These are phyloP conservation scores for Climacteris rufus DNA, from an alignment of 2,113 vertebrate species.

Conservation along the genomic window DNA sequence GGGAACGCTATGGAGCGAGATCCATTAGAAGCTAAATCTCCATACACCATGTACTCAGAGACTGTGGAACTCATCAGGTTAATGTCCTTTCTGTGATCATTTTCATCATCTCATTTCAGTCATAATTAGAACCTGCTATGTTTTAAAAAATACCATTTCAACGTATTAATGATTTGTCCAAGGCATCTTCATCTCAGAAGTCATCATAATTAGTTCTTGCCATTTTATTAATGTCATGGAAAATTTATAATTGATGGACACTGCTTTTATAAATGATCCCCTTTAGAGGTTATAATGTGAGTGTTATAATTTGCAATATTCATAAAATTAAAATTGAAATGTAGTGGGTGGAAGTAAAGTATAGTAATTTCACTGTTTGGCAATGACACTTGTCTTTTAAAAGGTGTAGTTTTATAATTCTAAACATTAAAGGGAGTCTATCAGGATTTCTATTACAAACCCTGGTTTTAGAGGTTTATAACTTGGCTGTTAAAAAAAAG, in stretches of 20 bases:
- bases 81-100: conserved; percentile 70
- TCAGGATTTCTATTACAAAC: conserved; percentile 54
- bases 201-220: conserved; percentile 79
- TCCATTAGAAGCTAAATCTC: conserved; percentile 95
- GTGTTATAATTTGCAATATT: conserved; percentile 77
- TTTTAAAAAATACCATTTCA: conserved; percentile 73
- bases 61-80: conserved; percentile 98
- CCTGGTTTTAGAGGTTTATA: conserved; percentile 52
- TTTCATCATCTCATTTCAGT: conserved; percentile 72
- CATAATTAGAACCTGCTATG: conserved; percentile 71
- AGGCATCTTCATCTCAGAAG: conserved; percentile 74
- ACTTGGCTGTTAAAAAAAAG: conserved; percentile 38
- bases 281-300: conserved; percentile 75
- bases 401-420: conserved; percentile 66
- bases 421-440: conserved; percentile 55
- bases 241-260: conserved; percentile 81
- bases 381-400: conserved; percentile 68
- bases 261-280: conserved; percentile 77
- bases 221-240: conserved; percentile 80
- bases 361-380: conserved; percentile 70
- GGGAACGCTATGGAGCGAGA: conserved; percentile 98
- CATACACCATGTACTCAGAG: conserved; percentile 98
- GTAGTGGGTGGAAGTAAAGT: conserved; percentile 71
- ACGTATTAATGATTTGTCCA: conserved; percentile 74
- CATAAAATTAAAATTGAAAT: conserved; percentile 78